A percentile compares a stretch with the other conserved stretches of the same genome.
Conservation (phyloP, 2,888 invertebrate species). For the Myopa tessellatipennis region DNA sequence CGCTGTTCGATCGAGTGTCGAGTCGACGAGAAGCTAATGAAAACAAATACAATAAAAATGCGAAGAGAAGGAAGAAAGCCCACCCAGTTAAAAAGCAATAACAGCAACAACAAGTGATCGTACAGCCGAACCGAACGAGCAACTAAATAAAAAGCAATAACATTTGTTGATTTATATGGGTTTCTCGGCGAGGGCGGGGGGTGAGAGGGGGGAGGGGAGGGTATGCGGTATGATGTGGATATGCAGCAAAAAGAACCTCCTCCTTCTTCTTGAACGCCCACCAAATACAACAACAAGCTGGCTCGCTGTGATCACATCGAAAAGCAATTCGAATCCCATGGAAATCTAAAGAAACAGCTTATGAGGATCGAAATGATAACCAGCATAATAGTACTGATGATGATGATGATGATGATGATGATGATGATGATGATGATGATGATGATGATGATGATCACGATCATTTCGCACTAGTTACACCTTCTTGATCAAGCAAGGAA, state of each 20-base stretch:
- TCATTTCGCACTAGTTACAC: too few relatives aligned
- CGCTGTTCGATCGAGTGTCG: slow-evolving; percentile 39
- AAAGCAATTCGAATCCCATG: too few relatives aligned
- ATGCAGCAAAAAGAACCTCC: too few relatives aligned
- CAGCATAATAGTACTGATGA: too few relatives aligned
- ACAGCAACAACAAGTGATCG: slow-evolving; percentile 15
- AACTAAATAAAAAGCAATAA: slow-evolving; percentile 16
- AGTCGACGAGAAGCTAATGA: not conserved
- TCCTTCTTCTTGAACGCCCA: slow-evolving; percentile 53
- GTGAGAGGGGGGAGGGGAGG: too few relatives aligned
- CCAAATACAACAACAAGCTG: slow-evolving; percentile 29
- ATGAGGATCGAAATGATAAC: too few relatives aligned
- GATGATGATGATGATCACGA: too few relatives aligned
- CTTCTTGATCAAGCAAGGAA: too few relatives aligned
- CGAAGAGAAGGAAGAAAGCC: slow-evolving; percentile 49
- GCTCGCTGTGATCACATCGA: too few relatives aligned
- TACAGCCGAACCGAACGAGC: not conserved
- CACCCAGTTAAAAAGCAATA: slow-evolving; percentile 50
- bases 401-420: too few relatives aligned
- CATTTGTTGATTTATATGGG: slow-evolving; percentile 9
- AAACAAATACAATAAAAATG: slow-evolving; percentile 10
- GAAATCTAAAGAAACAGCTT: too few relatives aligned
- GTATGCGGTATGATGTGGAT: slow-evolving; percentile 46
- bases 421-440: too few relatives aligned
- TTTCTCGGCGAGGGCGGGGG: slow-evolving; percentile 50